Conservation (phyloP, 2,888 invertebrate species). For the Raillietiella orientalis region DNA sequence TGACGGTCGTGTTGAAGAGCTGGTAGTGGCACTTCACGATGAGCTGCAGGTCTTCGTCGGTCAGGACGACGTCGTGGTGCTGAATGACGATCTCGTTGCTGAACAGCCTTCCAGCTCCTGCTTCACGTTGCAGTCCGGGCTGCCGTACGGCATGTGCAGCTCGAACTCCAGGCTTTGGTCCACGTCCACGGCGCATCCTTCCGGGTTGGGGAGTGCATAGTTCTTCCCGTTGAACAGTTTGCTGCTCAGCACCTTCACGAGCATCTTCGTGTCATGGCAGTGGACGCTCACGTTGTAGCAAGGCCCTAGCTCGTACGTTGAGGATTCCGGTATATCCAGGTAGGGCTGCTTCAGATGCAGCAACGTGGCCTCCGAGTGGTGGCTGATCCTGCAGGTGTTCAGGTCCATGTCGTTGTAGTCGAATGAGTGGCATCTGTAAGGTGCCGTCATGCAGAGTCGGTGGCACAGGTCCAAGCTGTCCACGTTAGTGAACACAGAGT, state of each 20-base stretch:
- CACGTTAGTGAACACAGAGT: slow-evolving; percentile 29
- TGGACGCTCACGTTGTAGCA: slow-evolving; percentile 84
- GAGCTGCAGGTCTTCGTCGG: slow-evolving; percentile 57
- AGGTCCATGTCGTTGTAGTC: slow-evolving; percentile 13
- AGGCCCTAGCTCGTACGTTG: slow-evolving; percentile 58
- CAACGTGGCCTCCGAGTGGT: slow-evolving; percentile 13
- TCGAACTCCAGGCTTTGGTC: slow-evolving; percentile 63
- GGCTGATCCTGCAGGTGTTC: slow-evolving; percentile 14
- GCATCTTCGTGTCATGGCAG: slow-evolving; percentile 61
- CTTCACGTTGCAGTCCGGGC: slow-evolving; percentile 14
- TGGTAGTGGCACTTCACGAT: slow-evolving; percentile 83
- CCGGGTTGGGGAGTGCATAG: slow-evolving; percentile 74
- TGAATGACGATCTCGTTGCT: slow-evolving; percentile 15
- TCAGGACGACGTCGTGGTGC: slow-evolving; percentile 10
- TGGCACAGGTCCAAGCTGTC: slow-evolving; percentile 56
- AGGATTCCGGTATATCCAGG: slow-evolving; percentile 11
- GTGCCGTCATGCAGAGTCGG: slow-evolving; percentile 45
- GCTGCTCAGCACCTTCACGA: slow-evolving; percentile 62
- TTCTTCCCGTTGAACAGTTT: slow-evolving; percentile 78
- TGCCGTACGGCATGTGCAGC: slow-evolving; percentile 47
- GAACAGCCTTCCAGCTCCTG: slow-evolving; percentile 13
- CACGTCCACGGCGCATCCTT: slow-evolving; percentile 64
- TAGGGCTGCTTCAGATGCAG: slow-evolving; percentile 14
- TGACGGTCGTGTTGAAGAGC: slow-evolving; percentile 67
- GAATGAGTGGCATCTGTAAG: slow-evolving; percentile 14